These are phyloP conservation scores for Gymnoscopelus microlampas DNA, from an alignment of 2,797 vertebrate species.

Conservation along the genomic window DNA sequence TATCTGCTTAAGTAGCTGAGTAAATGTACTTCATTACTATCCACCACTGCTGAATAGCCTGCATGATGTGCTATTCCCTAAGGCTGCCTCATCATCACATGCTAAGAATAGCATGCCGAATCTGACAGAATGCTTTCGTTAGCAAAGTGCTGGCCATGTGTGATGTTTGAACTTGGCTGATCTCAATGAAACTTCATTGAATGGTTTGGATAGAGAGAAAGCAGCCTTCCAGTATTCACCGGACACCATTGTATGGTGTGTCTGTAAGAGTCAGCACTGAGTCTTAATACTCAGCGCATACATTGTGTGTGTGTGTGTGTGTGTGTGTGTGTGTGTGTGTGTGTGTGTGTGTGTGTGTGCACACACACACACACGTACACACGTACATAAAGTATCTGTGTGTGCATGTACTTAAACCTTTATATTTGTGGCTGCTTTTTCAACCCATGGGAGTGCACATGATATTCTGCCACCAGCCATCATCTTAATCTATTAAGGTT, in stretches of 20 bases:
- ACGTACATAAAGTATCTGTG: neutral
- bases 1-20: too few species aligned
- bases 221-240: neutral
- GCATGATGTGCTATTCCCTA: slow-evolving; percentile 28
- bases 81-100: slow-evolving; percentile 30
- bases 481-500: too few species aligned
- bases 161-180: neutral
- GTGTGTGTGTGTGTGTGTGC: too few species aligned
- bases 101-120: slow-evolving; percentile 41
- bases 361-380: too few species aligned
- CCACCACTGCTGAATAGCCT: too few species aligned
- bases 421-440: neutral
- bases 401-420: neutral
- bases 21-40: too few species aligned
- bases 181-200: slow-evolving; percentile 2
- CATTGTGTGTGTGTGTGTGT: too few species aligned
- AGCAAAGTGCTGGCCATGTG: neutral
- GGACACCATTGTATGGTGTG: neutral
- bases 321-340: too few species aligned
- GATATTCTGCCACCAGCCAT: too few species aligned
- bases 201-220: neutral
- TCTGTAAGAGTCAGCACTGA: neutral
- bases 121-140: neutral
- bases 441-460: neutral
- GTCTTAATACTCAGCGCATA: neutral